phyloP scores from a whole-genome alignment of 1,140 invertebrate genomes.

The Dreissena polymorpha region DNA sequence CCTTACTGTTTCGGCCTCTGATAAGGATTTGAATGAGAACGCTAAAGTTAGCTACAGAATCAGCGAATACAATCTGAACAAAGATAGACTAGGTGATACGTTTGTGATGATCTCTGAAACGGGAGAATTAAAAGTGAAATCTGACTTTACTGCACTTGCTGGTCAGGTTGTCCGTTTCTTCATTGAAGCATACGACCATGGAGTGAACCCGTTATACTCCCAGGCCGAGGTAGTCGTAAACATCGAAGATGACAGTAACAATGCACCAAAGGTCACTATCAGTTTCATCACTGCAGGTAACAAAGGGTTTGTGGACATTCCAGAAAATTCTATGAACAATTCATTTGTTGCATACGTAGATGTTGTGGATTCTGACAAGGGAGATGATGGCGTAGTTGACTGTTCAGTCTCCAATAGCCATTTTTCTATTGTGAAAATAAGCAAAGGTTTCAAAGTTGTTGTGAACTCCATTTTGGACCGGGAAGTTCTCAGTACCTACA shows the following conservation, averaged over 20 bases:
- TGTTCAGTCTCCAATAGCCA: slow-evolving; percentile 52
- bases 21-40: slow-evolving; percentile 74
- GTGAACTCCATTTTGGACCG: slow-evolving; percentile 59
- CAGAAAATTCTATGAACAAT: slow-evolving; percentile 57
- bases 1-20: slow-evolving; percentile 65
- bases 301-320: slow-evolving; percentile 46
- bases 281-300: slow-evolving; percentile 87
- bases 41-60: slow-evolving; percentile 57
- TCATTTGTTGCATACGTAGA: slow-evolving; percentile 62
- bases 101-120: slow-evolving; percentile 49
- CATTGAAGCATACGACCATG: slow-evolving; percentile 69
- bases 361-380: slow-evolving; percentile 61
- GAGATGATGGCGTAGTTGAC: slow-evolving; percentile 57
- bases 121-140: slow-evolving; percentile 73
- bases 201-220: slow-evolving; percentile 25
- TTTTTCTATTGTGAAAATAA: slow-evolving; percentile 54
- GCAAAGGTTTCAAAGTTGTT: slow-evolving; percentile 58
- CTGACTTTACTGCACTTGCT: slow-evolving; percentile 88
- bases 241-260: slow-evolving; percentile 87
- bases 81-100: slow-evolving; percentile 31
- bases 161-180: slow-evolving; percentile 74
- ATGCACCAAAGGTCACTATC: slow-evolving; percentile 92
- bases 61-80: slow-evolving; percentile 41
- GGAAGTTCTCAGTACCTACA: slow-evolving; percentile 58
- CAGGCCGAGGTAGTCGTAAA: slow-evolving; percentile 46